Evolutionary conservation across 2,888 invertebrate species (phyloP).

Genomic region (Melitaea athalia): DNA sequence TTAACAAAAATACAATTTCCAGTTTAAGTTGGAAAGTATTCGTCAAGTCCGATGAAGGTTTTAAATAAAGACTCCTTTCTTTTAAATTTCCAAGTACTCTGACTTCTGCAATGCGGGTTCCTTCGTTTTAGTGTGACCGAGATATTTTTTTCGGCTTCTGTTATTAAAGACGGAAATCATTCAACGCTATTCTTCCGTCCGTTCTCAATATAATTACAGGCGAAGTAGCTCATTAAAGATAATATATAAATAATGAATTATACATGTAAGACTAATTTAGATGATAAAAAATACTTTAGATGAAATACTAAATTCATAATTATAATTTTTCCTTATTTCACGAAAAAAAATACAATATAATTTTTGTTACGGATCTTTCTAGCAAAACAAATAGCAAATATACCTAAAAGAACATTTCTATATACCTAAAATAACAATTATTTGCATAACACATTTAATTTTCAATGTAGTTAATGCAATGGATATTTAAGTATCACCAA

Average conservation of each 20-base stretch:
- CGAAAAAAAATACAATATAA: neutral
- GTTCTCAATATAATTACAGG: slow-evolving; percentile 11
- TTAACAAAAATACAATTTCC: neutral
- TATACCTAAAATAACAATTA: no score
- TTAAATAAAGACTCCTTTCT: slow-evolving; percentile 10
- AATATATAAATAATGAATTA: slow-evolving; percentile 6
- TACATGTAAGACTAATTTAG: neutral
- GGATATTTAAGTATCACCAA: neutral
- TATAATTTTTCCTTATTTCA: neutral
- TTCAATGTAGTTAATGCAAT: neutral
- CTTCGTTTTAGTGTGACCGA: slow-evolving; percentile 35
- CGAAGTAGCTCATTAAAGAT: slow-evolving; percentile 8
- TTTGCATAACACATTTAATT: no score
- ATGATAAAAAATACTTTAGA: neutral
- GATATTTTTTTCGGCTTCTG: slow-evolving; percentile 25
- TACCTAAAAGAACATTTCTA: no score
- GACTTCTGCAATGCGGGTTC: slow-evolving; percentile 36
- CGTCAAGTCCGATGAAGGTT: slow-evolving; percentile 2
- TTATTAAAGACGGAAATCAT: slow-evolving; percentile 21
- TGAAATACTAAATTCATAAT: neutral
- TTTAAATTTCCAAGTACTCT: slow-evolving; percentile 19
- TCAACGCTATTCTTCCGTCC: slow-evolving; percentile 21
- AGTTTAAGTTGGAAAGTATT: neutral
- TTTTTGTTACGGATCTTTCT: neutral
- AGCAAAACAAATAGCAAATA: neutral